Conservation (phyloP, 2,888 invertebrate genomes). For the Koerneria pararmatus region DNA sequence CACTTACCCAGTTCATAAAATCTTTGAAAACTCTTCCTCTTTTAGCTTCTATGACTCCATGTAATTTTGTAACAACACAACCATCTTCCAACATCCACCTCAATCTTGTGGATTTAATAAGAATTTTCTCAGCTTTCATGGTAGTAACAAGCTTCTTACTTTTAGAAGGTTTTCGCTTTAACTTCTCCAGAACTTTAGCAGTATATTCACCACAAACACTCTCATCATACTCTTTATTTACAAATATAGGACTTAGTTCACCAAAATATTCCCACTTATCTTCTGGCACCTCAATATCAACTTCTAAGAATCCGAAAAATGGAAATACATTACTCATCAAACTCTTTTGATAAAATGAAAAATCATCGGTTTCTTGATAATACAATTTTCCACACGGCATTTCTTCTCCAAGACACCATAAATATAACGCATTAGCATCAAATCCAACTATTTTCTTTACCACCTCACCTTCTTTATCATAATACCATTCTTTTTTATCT, state of each 20-base stretch:
- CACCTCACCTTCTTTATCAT: constrained; percentile 22
- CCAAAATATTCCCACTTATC: constrained; percentile 29
- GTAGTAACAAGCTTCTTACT: constrained; percentile 26
- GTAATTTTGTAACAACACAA: constrained; percentile 27
- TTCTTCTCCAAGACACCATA: constrained; percentile 25
- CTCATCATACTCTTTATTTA: constrained; percentile 28
- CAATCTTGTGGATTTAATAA: constrained; percentile 29
- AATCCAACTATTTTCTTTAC: constrained; percentile 27
- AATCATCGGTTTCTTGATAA: constrained; percentile 15
- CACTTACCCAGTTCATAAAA: constrained; percentile 26
- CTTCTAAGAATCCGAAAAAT: constrained; percentile 29
- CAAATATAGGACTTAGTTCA: constrained; percentile 28
- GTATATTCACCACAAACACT: constrained; percentile 28
- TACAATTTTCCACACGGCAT: constrained; percentile 27
- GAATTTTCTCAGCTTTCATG: constrained; percentile 25
- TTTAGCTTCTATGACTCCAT: constrained; percentile 28
- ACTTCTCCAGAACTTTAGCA: constrained; percentile 20
- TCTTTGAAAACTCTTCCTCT: constrained; percentile 27
- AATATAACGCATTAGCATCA: constrained; percentile 26
- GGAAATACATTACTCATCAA: constrained; percentile 7
- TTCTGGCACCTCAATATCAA: constrained; percentile 26
- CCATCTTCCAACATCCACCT: constrained; percentile 29
- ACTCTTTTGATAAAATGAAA: constrained; percentile 1
- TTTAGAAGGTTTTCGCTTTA: constrained; percentile 28
- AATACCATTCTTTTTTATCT: constrained; percentile 22